Evolutionary conservation across 2,888 invertebrate species (phyloP), one percentile per base, ranked within the genome.

Genomic region (Pandemis cinnamomeana): DNA sequence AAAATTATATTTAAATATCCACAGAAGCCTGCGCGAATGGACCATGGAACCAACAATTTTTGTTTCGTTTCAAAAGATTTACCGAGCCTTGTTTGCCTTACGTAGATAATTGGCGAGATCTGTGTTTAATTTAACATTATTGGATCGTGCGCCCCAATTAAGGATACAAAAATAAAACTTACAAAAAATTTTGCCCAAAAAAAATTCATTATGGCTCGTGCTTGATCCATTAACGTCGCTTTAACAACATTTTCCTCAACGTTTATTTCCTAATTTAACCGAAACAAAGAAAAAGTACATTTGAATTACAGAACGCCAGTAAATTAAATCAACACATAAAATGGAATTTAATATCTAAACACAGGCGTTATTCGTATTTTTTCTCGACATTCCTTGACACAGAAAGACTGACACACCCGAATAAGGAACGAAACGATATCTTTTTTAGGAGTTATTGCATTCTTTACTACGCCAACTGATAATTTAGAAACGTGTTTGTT

Each of bases 261-360:
- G n/a, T 46, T 58, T 36, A 71, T 46, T 64, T 71, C 11, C 15
- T 15, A 63, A 71, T 36, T 64, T 64, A 64, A 71, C 64, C 55
- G 55, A 55, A 64, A 64, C 63, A 71, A 64, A 46, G 46, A 48
- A 69, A 71, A 64, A 62, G 44, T 46, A 55, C n/a, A 58, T 71
- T 64, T 64, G 55, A 55, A 71, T 71, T 64, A 63, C 63, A 55
- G 53, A 71, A 27, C 53, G 44, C 46, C 55, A 64, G 63, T 53
- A 55, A 64, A 64, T 71, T 55, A 64, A 71, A 71, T 63, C 63
- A 71, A 36, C 44, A 71, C 71, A 71, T 66, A 41, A 64, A 58
- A 46, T 58, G 46, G 48, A 66, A 71, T 66, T 66, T 58, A 48
- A 71, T 71, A 66, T 58, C 20, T 11, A 60, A 60, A 20, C 13